These are phyloP conservation scores for Stramonita haemastoma DNA, from an alignment of 2,888 invertebrate genomes.

Conservation along the genomic window DNA sequence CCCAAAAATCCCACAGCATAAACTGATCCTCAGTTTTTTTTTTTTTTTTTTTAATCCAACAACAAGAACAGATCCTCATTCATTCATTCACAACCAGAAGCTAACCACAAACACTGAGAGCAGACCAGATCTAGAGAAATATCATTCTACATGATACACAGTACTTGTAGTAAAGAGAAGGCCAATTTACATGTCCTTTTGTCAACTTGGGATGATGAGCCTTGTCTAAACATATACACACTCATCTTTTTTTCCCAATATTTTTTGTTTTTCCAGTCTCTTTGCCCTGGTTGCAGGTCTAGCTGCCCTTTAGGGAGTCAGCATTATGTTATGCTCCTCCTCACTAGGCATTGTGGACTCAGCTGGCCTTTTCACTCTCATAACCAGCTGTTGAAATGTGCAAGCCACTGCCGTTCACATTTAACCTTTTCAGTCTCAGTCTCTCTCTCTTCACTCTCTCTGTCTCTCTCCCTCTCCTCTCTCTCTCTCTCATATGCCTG, in stretches of 20 bases:
- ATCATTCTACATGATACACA: no score
- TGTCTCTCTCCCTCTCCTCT: no score
- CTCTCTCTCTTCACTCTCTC: no score
- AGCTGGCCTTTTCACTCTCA: neutral
- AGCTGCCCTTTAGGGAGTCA: constrained; percentile 8
- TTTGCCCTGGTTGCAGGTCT: neutral
- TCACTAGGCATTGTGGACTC: neutral
- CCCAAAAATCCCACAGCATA: no score
- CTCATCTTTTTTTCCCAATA: neutral
- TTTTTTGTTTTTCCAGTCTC: neutral
- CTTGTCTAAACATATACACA: neutral
- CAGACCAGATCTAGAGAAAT: no score
- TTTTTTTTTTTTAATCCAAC: neutral
- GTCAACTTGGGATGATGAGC: neutral
- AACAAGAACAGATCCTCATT: neutral
- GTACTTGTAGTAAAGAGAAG: neutral
- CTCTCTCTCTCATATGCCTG: no score
- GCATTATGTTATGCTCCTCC: no score
- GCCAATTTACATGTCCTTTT: neutral
- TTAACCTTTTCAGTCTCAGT: neutral
- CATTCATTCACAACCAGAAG: neutral
- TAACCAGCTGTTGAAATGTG: neutral
- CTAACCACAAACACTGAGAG: neutral
- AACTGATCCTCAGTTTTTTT: no score
- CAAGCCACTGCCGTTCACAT: neutral